These are phyloP conservation scores for Manis crassicaudata DNA, from an alignment of 2,797 vertebrate genomes.

Conservation along the genomic window DNA sequence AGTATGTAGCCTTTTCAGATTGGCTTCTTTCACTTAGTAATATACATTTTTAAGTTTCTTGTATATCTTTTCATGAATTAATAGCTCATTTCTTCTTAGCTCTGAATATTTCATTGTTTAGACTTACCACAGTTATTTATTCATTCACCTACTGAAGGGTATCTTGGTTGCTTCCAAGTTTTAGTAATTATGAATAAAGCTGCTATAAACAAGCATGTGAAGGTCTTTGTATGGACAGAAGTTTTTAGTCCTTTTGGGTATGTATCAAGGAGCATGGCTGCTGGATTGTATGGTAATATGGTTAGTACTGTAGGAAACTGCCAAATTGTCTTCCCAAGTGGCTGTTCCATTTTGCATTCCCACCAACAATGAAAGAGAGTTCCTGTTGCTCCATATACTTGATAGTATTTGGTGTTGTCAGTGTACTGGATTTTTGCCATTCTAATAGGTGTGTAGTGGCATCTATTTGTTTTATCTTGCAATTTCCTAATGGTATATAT, in stretches of 20 bases:
- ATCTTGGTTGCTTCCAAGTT: not conserved
- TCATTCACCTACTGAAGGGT: not conserved
- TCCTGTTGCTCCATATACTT: not conserved
- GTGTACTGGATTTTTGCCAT: not conserved
- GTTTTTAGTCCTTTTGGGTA: not conserved
- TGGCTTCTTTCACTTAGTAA: not conserved
- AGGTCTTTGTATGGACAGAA: not conserved
- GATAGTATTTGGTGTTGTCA: not conserved
- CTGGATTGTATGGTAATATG: not conserved
- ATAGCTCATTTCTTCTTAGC: not conserved
- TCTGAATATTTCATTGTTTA: not conserved
- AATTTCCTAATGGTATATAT: not conserved
- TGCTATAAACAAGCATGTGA: not conserved
- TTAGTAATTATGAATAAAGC: not conserved
- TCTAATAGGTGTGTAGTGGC: not conserved
- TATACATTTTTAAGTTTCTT: not conserved
- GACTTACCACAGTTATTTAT: not conserved
- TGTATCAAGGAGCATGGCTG: not conserved
- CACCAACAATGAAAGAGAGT: not conserved
- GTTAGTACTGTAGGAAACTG: not conserved
- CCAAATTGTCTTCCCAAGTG: not conserved
- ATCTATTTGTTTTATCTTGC: conserved; percentile 2
- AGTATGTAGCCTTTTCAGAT: not conserved
- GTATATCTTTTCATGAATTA: not conserved
- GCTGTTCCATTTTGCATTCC: not conserved